Base-by-base conservation (phyloP, 2,113 vertebrate genomes). In the Psittacus erithacus region DNA sequence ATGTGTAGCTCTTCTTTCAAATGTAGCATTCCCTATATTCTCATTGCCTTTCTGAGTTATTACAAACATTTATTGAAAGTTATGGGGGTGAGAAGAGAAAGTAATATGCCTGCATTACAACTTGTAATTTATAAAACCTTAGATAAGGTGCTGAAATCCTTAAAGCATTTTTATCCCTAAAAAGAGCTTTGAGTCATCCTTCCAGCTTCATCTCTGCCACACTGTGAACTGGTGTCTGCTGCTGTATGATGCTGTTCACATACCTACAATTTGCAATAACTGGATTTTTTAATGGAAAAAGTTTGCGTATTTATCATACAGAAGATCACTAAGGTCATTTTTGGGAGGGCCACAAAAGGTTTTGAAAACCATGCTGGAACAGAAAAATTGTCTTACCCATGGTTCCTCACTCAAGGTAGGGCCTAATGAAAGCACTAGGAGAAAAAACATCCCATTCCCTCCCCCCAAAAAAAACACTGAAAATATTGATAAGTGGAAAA, bases 21-120 rank as follows among this genome's bases (percentile, higher is more conserved):
- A 86, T 31, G 47, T 33, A 84, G 77, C 10, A 0, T 82, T 96
- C 44, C 17, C 44, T 23, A 7, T 91, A 90, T 93, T 92, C 68
- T 82, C 73, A 35, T 52, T 73, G 89, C 79, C 83, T 82, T 87
- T 82, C 69, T 93, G 86, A 97, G 46, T 68, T 90, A 91, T 50
- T 89, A 39, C 64, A 93, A 91, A 81, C 57, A 71, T 84, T 93
- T 93, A 68, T 73, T 44, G 77, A 67, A 88, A 86, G 86, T 84
- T 92, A 75, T 16, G 29, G 33, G 8, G 10, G 33, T 84, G 50
- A 96, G 50, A 68, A 68, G 83, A 89, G 73, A 83, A 88, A 64
- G 55, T 84, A 39, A 33, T 80, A 27, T 53, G 68, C 43, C 63
- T 78, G 60, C 55, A 82, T 70, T 79, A 49, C 35, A 78, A 79